Percentiles rank a stretch among this genome's conserved stretches.
Conservation (phyloP, 2,797 vertebrate genomes). For the Rhinatrema bivittatum region DNA sequence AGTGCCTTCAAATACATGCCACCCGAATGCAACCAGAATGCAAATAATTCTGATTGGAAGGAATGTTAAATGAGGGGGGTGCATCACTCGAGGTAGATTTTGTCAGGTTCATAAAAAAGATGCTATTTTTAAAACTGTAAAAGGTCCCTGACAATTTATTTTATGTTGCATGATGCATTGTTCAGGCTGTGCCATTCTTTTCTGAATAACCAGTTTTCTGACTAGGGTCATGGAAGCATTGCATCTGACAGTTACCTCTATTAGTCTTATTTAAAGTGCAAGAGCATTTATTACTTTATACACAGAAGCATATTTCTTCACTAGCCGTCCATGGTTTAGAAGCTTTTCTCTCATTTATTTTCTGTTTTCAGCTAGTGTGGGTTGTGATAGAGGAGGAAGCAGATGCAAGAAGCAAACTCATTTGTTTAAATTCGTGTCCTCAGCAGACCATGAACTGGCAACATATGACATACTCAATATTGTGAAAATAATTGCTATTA, state of each 20-base stretch:
- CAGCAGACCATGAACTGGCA: conserved; percentile 5
- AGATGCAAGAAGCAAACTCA: conserved; percentile 12
- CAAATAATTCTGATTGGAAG: too few relatives aligned
- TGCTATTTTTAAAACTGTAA: too few relatives aligned
- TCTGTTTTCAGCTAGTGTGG: conserved; percentile 15
- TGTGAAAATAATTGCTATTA: conserved; percentile 19
- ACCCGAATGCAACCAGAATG: too few relatives aligned
- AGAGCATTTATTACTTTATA: neutral
- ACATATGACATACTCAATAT: conserved; percentile 6
- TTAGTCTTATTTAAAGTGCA: conserved; percentile 3
- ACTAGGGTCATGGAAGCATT: too few relatives aligned
- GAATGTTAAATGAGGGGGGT: too few relatives aligned
- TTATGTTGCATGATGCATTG: too few relatives aligned
- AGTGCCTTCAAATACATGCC: too few relatives aligned
- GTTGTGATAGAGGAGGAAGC: conserved; percentile 6
- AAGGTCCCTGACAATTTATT: too few relatives aligned
- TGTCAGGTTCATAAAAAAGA: too few relatives aligned
- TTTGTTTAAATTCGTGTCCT: conserved; percentile 20
- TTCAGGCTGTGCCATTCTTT: neutral
- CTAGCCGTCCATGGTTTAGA: neutral
- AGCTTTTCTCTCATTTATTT: conserved; percentile 11
- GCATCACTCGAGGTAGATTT: too few relatives aligned
- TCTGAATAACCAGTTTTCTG: neutral
- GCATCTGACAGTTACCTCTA: too few relatives aligned
- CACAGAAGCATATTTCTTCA: conserved; percentile 4